Evolutionary conservation across 2,888 invertebrate species (phyloP), one percentile per base, ranked within the genome.

Genomic region (Zhengitettix transpicula): DNA sequence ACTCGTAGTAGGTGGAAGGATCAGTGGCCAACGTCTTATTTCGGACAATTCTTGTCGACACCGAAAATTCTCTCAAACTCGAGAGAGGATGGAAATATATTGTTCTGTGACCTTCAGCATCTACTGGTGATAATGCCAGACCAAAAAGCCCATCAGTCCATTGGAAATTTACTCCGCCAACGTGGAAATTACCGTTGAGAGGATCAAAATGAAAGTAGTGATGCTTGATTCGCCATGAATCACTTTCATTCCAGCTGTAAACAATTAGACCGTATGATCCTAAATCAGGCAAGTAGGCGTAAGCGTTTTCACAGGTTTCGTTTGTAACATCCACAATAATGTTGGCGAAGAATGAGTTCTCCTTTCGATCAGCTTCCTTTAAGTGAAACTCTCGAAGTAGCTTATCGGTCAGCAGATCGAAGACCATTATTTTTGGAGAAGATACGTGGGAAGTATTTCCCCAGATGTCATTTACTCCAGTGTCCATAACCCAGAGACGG

Each of bases 101-200:
- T 0, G 83, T 85, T 61, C 87, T 82, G 69, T 73, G 84, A 42
- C 85, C 85, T 58, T 84, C 80, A 0, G 77, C 66, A 59, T 80
- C 79, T 0, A 82, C 78, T 9, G 81, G 81, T 0, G 84, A 81
- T 12, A 89, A 68, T 0, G 85, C 84, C 64, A 89, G 70, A 0
- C 89, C 89, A 64, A 88, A 89, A 1, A 90, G 71, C 0, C 85
- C 88, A 68, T 89, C 89, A 5, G 81, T 81, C 88, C 87, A 89
- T 64, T 81, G 82, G 68, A 87, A 87, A 61, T 78, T 78, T 15
- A 79, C 76, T 2, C 84, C 85, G 62, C 81, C 81, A 0, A 88
- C 84, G 65, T 79, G 85, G 68, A 83, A 87, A 60, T 85, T 83
- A 14, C 87, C 85, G 17, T 84, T 80, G 64, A 71, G 62, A 42